Conservation (phyloP, 2,113 vertebrate species). For the Chaenogobius annularis region DNA sequence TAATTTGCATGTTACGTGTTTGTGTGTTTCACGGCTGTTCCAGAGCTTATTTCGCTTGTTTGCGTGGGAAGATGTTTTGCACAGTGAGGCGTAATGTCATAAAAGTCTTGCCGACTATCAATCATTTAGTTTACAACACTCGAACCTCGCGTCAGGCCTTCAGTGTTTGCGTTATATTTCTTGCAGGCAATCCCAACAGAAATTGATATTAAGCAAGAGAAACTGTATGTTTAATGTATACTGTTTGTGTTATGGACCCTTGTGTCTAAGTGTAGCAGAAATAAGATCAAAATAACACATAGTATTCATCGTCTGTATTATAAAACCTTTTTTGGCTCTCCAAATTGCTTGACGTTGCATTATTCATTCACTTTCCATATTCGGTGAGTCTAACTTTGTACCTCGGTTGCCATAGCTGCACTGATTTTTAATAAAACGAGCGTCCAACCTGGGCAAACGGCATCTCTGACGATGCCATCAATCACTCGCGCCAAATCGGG, state of each 20-base stretch:
- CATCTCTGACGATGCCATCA: too few relatives aligned
- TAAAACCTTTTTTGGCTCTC: too few relatives aligned
- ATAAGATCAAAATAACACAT: not conserved
- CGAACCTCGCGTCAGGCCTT: not conserved
- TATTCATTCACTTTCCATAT: too few relatives aligned
- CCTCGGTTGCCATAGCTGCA: too few relatives aligned
- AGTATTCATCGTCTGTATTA: too few relatives aligned
- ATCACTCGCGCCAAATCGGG: too few relatives aligned
- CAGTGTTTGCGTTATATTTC: not conserved
- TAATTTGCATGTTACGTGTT: not conserved
- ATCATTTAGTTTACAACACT: slow-evolving; percentile 4
- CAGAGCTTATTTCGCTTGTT: not conserved
- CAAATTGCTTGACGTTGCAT: too few relatives aligned
- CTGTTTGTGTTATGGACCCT: slow-evolving; percentile 12
- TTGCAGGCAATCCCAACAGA: not conserved
- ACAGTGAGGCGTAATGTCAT: not conserved
- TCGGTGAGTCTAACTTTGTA: too few relatives aligned
- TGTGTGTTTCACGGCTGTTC: not conserved
- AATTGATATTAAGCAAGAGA: not conserved
- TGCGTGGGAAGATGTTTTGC: slow-evolving; percentile 2
- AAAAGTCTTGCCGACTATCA: not conserved
- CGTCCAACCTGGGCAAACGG: too few relatives aligned
- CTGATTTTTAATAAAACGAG: too few relatives aligned
- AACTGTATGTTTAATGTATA: not conserved
- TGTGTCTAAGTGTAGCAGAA: not conserved